phyloP scores from a whole-genome alignment of 2,888 invertebrate genomes.

The Temnothorax rugatulus region DNA sequence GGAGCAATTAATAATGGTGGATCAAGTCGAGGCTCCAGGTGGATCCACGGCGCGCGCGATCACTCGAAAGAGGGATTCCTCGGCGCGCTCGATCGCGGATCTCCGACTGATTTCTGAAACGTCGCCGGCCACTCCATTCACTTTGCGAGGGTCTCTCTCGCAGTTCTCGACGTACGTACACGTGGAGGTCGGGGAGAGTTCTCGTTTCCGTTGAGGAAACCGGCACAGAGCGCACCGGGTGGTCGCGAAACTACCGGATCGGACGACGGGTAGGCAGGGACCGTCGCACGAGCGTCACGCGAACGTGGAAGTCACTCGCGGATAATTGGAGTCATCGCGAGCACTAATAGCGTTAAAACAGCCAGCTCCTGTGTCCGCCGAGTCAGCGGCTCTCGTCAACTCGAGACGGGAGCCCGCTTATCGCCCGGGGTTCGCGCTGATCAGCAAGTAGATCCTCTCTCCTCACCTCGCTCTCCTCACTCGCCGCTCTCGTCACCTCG shows the following conservation, averaged over 20 bases:
- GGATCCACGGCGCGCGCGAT: background rate
- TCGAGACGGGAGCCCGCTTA: slow-evolving; percentile 56
- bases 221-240: background rate
- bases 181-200: slow-evolving; percentile 8
- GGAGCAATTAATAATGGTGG: slow-evolving; percentile 36
- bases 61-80: background rate
- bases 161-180: background rate
- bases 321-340: slow-evolving; percentile 52
- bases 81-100: background rate
- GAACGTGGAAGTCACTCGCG: slow-evolving; percentile 31
- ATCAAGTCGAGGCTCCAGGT: slow-evolving; percentile 4
- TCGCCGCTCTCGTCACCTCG: background rate
- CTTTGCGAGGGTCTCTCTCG: slow-evolving; percentile 6
- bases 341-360: slow-evolving; percentile 54
- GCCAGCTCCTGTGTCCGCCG: slow-evolving; percentile 53
- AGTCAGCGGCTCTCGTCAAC: slow-evolving; percentile 59
- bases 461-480: slow-evolving; percentile 7
- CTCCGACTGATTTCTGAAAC: background rate
- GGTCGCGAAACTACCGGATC: background rate
- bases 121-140: background rate
- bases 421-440: slow-evolving; percentile 50
- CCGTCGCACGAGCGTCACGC: background rate
- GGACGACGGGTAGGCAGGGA: background rate
- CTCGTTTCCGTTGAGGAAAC: background rate
- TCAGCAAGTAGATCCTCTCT: slow-evolving; percentile 69